Evolutionary conservation across 2,797 vertebrate species (phyloP).

Genomic region (Bradypodion pumilum): DNA sequence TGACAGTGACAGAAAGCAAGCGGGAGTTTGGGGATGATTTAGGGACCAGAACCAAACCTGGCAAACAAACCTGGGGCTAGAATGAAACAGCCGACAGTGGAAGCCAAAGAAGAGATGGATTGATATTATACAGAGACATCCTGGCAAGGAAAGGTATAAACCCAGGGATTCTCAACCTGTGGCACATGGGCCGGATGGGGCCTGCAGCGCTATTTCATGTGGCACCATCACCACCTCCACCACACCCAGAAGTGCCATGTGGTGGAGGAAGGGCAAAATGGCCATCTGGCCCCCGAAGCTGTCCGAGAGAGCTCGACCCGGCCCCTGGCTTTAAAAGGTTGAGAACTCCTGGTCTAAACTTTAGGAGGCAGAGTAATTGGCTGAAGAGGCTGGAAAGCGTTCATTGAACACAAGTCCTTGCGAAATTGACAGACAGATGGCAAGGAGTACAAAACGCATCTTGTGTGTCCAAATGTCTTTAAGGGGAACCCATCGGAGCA

Average conservation of each 20-base stretch:
- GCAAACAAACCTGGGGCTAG: neutral
- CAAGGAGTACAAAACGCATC: neutral
- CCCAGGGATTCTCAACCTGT: too few species aligned
- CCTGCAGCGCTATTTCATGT: too few species aligned
- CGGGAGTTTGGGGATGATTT: neutral
- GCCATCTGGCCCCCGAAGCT: too few species aligned
- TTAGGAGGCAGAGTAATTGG: constrained; percentile 16
- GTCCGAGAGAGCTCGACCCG: too few species aligned
- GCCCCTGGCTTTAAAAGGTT: too few species aligned
- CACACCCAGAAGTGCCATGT: too few species aligned
- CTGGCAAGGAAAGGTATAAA: neutral
- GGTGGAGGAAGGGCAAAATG: too few species aligned
- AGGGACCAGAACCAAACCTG: neutral
- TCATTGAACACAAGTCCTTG: neutral
- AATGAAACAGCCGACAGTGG: neutral
- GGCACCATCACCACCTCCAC: too few species aligned
- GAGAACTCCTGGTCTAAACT: too few species aligned
- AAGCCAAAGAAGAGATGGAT: neutral
- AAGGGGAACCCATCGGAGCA: neutral
- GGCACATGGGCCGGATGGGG: too few species aligned
- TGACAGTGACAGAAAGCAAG: neutral
- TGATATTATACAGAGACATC: neutral
- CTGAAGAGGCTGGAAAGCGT: neutral
- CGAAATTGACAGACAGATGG: constrained; percentile 5
- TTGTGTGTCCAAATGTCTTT: neutral